Evolutionary conservation across 1,140 invertebrate genomes (phyloP).

Genomic region (Octopus bimaculoides): DNA sequence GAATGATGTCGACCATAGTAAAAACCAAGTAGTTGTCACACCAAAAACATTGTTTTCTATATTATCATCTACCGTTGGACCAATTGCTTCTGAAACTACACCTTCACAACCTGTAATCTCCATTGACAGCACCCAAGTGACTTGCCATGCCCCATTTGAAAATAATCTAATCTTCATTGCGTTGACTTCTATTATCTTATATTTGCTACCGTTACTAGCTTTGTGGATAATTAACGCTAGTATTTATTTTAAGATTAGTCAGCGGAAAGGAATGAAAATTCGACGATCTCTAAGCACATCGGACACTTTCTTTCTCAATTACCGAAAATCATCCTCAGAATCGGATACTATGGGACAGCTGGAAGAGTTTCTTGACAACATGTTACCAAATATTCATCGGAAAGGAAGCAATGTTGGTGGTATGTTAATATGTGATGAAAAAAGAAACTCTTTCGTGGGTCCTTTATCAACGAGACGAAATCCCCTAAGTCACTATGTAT

Average conservation of each 20-base stretch:
- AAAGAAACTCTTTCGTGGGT: background rate
- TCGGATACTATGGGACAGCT: conserved; percentile 25
- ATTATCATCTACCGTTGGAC: background rate
- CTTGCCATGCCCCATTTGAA: conserved; percentile 33
- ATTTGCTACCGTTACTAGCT: conserved; percentile 35
- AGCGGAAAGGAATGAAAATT: conserved; percentile 42
- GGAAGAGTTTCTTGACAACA: background rate
- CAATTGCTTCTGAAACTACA: background rate
- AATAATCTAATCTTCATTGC: conserved; percentile 28
- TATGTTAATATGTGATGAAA: background rate
- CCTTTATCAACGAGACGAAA: background rate
- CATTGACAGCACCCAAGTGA: background rate
- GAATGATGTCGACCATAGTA: conserved; percentile 23
- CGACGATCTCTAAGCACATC: conserved; percentile 42
- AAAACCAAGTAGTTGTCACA: background rate
- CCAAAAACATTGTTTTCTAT: background rate
- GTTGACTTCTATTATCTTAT: conserved; percentile 36
- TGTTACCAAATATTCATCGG: background rate
- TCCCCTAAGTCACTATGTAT: background rate
- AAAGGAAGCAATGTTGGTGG: background rate
- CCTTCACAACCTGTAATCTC: background rate
- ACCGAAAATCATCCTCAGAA: conserved; percentile 31
- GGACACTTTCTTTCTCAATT: conserved; percentile 28
- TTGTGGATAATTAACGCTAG: conserved; percentile 40
- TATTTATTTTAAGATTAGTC: conserved; percentile 43